Evolutionary conservation across 2,113 vertebrate genomes (phyloP).

Genomic region (Gorsachius goisagi): DNA sequence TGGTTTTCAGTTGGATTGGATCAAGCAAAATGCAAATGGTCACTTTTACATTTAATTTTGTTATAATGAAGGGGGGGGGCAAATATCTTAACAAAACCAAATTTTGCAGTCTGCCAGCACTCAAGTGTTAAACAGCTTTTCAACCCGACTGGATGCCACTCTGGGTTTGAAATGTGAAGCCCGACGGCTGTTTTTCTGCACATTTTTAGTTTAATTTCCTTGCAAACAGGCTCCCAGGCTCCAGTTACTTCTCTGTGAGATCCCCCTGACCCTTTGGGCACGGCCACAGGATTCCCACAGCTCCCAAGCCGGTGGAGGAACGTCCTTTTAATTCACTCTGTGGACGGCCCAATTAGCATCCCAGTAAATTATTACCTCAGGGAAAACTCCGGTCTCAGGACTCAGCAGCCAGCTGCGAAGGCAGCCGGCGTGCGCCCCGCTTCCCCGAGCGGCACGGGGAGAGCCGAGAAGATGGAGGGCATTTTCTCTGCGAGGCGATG

Average conservation of each 20-base stretch:
- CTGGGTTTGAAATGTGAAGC: conserved; percentile 26
- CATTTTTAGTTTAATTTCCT: conserved; percentile 21
- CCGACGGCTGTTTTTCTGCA: conserved; percentile 9
- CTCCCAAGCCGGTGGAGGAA: not conserved
- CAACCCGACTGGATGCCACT: conserved; percentile 18
- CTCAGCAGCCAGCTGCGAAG: not conserved
- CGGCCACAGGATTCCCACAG: not conserved
- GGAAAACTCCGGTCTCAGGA: not conserved
- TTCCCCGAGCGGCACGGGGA: not conserved
- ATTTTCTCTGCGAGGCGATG: not conserved
- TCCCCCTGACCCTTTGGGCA: not conserved
- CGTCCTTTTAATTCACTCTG: conserved; percentile 18
- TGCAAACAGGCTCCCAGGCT: not conserved
- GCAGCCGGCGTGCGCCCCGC: not conserved
- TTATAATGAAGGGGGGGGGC: not conserved
- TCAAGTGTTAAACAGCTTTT: conserved; percentile 18
- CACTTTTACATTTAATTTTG: not conserved
- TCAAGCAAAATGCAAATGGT: not conserved
- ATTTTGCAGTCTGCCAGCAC: not conserved
- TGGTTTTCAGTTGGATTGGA: not conserved
- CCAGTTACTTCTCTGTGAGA: not conserved
- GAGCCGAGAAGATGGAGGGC: not conserved
- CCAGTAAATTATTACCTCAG: conserved; percentile 10
- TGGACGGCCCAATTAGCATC: conserved; percentile 21
- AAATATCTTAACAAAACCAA: not conserved